These are phyloP conservation scores for Lithodes maja DNA, from an alignment of 2,888 invertebrate genomes.

Conservation along the genomic window DNA sequence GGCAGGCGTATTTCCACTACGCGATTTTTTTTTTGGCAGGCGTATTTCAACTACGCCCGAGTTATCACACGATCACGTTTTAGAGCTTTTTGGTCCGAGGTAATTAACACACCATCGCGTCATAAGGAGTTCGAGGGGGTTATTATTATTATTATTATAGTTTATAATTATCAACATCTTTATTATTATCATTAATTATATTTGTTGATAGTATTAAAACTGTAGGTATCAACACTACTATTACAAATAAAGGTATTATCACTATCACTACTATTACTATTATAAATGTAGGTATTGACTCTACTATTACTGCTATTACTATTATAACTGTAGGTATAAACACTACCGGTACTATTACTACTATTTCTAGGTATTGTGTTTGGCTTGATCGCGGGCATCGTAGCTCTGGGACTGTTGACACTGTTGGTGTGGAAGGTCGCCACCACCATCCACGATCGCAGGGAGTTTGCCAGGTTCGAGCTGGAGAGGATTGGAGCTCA, in stretches of 20 bases:
- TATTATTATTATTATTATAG: too few species aligned
- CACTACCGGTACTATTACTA: not conserved
- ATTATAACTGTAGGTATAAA: not conserved
- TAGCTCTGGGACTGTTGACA: constrained; percentile 67
- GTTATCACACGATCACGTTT: too few species aligned
- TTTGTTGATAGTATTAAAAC: too few species aligned
- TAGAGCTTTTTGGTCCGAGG: too few species aligned
- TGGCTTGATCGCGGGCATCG: constrained; percentile 69
- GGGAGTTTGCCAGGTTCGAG: constrained; percentile 70
- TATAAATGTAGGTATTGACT: not conserved
- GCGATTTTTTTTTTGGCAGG: too few species aligned
- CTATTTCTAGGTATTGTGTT: constrained; percentile 66
- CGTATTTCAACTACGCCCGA: too few species aligned
- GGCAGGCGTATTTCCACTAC: too few species aligned
- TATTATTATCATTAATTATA: too few species aligned
- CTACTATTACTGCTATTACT: not conserved
- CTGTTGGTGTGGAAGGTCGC: constrained; percentile 70
- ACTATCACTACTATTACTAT: not conserved
- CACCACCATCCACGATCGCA: constrained; percentile 69
- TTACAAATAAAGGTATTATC: not conserved
- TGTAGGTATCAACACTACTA: not conserved
- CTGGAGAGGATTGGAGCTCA: constrained; percentile 89
- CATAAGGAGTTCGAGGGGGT: too few species aligned
- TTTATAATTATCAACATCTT: too few species aligned
- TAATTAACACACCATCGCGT: too few species aligned